phyloP scores from a whole-genome alignment of 2,113 vertebrate species.

The Aspiorhynchus laticeps region DNA sequence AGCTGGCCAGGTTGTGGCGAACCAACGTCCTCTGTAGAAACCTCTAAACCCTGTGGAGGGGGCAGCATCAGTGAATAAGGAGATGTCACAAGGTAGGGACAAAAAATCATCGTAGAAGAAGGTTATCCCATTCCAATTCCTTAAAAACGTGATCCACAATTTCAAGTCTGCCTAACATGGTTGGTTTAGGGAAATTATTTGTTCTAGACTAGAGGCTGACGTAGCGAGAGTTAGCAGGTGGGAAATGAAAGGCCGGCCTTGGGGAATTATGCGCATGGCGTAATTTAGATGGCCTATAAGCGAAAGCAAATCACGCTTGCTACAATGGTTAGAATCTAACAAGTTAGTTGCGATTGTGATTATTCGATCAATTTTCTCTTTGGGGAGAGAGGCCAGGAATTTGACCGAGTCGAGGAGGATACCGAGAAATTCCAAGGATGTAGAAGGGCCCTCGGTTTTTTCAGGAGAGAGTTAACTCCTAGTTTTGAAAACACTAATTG shows the following conservation, averaged over 20 bases:
- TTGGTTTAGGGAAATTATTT: background rate
- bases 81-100: background rate
- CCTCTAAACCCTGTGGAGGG: background rate
- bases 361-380: background rate
- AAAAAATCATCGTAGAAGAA: background rate
- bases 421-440: too few species aligned
- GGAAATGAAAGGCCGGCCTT: background rate
- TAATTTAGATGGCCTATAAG: background rate
- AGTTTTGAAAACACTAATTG: too few species aligned
- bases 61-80: background rate
- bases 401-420: background rate
- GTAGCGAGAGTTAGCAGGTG: background rate
- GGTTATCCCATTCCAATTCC: background rate
- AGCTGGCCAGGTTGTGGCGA: background rate
- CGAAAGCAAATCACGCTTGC: background rate
- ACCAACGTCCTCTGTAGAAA: background rate
- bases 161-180: background rate
- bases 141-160: background rate
- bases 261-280: background rate
- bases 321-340: background rate
- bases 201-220: background rate
- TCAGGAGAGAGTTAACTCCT: too few species aligned
- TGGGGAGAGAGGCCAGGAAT: background rate
- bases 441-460: too few species aligned
- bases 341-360: background rate